Conservation (phyloP, 2,888 invertebrate species). For the Brachyptera risi region DNA sequence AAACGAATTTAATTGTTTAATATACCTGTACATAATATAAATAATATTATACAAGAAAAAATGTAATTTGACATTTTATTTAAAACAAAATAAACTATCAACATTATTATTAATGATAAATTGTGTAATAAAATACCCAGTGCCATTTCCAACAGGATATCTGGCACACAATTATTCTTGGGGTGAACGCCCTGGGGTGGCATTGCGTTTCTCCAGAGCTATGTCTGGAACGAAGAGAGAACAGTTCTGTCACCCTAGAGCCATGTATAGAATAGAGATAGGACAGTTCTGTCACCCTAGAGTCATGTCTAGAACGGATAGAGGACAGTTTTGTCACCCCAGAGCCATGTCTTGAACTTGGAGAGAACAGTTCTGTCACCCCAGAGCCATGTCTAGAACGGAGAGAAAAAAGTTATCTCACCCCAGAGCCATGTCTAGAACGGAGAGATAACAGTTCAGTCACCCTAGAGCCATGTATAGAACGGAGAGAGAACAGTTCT, state of each 20-base stretch:
- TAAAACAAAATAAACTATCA: constrained; percentile 15
- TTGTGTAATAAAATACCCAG: constrained; percentile 47
- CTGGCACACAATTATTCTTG: no score
- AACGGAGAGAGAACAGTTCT: constrained; percentile 64
- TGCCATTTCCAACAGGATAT: constrained; percentile 62
- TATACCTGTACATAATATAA: constrained; percentile 19
- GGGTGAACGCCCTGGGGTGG: no score
- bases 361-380: constrained; percentile 62
- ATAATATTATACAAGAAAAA: constrained; percentile 13
- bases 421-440: constrained; percentile 69
- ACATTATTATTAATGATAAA: not conserved
- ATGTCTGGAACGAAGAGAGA: constrained; percentile 68
- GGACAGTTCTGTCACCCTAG: no score
- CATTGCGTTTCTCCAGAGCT: no score
- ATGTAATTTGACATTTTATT: constrained; percentile 12
- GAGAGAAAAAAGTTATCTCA: constrained; percentile 70
- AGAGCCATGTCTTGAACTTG: constrained; percentile 69
- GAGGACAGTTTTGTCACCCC: no score
- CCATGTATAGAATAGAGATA: constrained; percentile 67
- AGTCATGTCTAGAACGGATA: constrained; percentile 69
- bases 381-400: constrained; percentile 65
- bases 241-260: no score
- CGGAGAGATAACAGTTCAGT: constrained; percentile 63
- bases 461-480: constrained; percentile 69
- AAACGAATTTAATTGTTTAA: constrained; percentile 6